phyloP scores from a whole-genome alignment of 1,140 invertebrate genomes.

The Drosophila kohkoa region DNA sequence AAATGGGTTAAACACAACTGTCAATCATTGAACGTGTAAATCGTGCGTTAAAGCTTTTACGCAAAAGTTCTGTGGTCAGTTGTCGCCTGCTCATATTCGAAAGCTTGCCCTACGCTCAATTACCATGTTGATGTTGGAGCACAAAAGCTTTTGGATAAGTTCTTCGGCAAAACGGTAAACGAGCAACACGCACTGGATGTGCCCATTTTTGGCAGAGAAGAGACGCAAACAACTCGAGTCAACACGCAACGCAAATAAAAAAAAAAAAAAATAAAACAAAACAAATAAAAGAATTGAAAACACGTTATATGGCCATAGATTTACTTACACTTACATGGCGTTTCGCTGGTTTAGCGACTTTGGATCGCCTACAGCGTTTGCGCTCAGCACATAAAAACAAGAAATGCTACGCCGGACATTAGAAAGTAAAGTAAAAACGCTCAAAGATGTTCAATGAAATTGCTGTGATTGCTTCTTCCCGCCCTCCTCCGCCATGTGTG shows the following conservation, averaged over 20 bases:
- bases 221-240: slow-evolving; percentile 52
- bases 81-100: background rate
- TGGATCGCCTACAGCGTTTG: slow-evolving; percentile 35
- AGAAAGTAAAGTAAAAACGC: slow-evolving; percentile 75
- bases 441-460: slow-evolving; percentile 75
- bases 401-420: slow-evolving; percentile 54
- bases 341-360: slow-evolving; percentile 15
- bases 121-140: background rate
- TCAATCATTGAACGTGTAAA: slow-evolving; percentile 1
- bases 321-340: slow-evolving; percentile 38
- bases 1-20: slow-evolving; percentile 22
- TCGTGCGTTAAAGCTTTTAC: slow-evolving; percentile 24
- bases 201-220: slow-evolving; percentile 45
- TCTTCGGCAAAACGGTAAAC: slow-evolving; percentile 36
- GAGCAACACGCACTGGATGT: slow-evolving; percentile 11
- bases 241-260: slow-evolving; percentile 2
- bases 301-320: slow-evolving; percentile 53
- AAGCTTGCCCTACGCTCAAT: slow-evolving; percentile 5
- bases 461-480: slow-evolving; percentile 26
- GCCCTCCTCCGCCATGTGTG: background rate
- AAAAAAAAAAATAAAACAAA: background rate
- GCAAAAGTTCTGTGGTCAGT: background rate
- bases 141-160: slow-evolving; percentile 11
- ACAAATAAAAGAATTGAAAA: slow-evolving; percentile 61
- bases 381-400: slow-evolving; percentile 37